These are phyloP conservation scores for Forbesichthys papilliferus DNA, from an alignment of 2,113 vertebrate genomes.

Conservation along the genomic window DNA sequence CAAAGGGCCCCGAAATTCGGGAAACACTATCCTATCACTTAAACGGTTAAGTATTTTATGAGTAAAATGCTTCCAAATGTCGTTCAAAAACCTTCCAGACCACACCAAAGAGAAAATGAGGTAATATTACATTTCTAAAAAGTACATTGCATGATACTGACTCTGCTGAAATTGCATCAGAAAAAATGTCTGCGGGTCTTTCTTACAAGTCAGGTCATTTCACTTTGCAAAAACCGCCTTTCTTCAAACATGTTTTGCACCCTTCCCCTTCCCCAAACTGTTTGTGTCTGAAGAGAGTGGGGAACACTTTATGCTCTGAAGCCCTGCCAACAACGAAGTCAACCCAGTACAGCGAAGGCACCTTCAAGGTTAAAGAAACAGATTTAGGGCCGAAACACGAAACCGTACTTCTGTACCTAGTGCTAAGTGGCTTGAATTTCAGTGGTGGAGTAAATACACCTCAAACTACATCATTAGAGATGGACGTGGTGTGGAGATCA, in stretches of 20 bases:
- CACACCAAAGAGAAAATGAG: slow-evolving; percentile 92
- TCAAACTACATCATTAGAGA: no score
- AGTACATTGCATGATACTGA: slow-evolving; percentile 86
- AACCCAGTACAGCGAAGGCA: no score
- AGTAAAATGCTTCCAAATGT: slow-evolving; percentile 99
- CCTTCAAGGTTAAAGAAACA: no score
- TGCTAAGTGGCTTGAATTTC: no score
- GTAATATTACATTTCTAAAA: slow-evolving; percentile 91
- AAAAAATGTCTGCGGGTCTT: slow-evolving; percentile 74
- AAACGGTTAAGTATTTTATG: slow-evolving; percentile 94
- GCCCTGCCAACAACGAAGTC: neutral
- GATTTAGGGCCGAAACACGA: no score
- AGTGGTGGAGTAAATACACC: no score
- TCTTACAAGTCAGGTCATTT: slow-evolving; percentile 70
- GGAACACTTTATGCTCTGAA: slow-evolving; percentile 26
- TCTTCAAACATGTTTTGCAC: slow-evolving; percentile 47
- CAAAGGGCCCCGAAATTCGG: slow-evolving; percentile 67
- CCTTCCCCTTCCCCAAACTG: neutral
- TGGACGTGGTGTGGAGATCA: no score
- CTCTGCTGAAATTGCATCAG: slow-evolving; percentile 89
- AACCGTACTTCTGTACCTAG: no score
- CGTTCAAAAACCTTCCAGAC: slow-evolving; percentile 90
- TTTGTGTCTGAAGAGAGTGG: slow-evolving; percentile 20
- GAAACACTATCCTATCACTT: slow-evolving; percentile 91
- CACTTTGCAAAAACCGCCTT: slow-evolving; percentile 62